phyloP scores from a whole-genome alignment of 35 echinoderm and acorn worm species.

The Lytechinus variegatus region DNA sequence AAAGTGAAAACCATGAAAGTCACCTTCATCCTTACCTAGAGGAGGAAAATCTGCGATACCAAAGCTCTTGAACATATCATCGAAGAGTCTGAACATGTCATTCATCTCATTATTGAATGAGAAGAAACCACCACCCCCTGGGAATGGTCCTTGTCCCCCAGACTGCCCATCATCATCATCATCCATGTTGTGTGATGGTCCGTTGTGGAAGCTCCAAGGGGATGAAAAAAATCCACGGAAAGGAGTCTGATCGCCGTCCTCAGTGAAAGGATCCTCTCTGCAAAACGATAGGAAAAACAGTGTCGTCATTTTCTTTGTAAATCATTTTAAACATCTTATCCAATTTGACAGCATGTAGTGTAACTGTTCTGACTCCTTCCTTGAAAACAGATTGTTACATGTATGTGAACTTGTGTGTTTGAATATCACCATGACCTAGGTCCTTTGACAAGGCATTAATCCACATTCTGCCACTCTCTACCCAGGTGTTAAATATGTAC shows the following conservation, averaged over 20 bases:
- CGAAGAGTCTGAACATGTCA: background rate
- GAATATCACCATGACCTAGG: too few species aligned
- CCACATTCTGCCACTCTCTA: too few species aligned
- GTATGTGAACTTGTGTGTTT: too few species aligned
- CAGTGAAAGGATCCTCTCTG: background rate
- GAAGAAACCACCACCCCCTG: background rate
- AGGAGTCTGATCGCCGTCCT: background rate
- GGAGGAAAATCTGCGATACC: slow-evolving; percentile 9
- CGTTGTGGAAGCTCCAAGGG: background rate
- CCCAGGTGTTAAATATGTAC: too few species aligned
- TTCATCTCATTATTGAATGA: background rate
- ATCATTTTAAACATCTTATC: too few species aligned
- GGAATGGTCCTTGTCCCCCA: background rate
- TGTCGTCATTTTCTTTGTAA: background rate
- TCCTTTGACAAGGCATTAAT: too few species aligned
- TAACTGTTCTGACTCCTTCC: too few species aligned
- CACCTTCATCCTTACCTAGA: background rate
- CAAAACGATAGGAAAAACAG: background rate
- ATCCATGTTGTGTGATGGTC: background rate
- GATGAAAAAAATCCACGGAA: background rate
- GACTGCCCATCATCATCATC: background rate
- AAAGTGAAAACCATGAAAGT: background rate
- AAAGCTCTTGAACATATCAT: slow-evolving; percentile 12
- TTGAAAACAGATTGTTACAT: too few species aligned
- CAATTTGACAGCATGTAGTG: too few species aligned